Base-by-base conservation (phyloP, 2,113 vertebrate genomes). In the Colaptes auratus region DNA sequence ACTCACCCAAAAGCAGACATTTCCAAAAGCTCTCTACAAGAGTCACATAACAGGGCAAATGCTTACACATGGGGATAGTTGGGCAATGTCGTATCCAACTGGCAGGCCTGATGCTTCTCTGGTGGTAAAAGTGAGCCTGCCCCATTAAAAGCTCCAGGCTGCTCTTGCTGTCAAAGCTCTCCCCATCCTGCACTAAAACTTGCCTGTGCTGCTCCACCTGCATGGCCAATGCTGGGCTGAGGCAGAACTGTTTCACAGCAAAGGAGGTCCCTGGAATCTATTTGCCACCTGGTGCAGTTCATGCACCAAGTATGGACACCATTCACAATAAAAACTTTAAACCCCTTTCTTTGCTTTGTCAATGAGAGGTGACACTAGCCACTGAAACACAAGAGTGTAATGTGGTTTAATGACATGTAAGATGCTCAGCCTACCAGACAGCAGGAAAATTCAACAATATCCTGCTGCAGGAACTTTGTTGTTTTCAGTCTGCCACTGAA, bases 211-310 rank as follows among this genome's bases (percentile, higher is more conserved):
- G 21, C 24, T 56, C 52, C 1, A 0, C 14, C 33, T 58, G 56
- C 16, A 28, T 0, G 1, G 66, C 24, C 12, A 44, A 17, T 0
- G 0, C 36, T 60, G 58, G 25, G 65, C 66, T 35, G 36, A 79
- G 42, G 75, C 53, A 48, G 2, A 1, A 1, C 10, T 36, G 75
- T 44, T 24, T 55, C 36, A n/a, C 0, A 50, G 53, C 33, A 77
- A 65, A 55, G 6, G 6, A 1, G 1, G 24, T 31, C 70, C 70
- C 27, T 17, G 75, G 50, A 71, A 59, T 28, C n/a, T 75, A 31
- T 9, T 9, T 65, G 52, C 24, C 28, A 70, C 35, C 73, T 58
- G 36, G 5, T 1, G 4, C 12, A 18, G 35, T 48, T 74, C 25
- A 70, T 24, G 17, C 50, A 69, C 50, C 19, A 74, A 84, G 35